Evolutionary conservation across 2,113 vertebrate genomes (phyloP), one percentile per base, ranked within the genome.

Genomic region (Hiodon tergisus): DNA sequence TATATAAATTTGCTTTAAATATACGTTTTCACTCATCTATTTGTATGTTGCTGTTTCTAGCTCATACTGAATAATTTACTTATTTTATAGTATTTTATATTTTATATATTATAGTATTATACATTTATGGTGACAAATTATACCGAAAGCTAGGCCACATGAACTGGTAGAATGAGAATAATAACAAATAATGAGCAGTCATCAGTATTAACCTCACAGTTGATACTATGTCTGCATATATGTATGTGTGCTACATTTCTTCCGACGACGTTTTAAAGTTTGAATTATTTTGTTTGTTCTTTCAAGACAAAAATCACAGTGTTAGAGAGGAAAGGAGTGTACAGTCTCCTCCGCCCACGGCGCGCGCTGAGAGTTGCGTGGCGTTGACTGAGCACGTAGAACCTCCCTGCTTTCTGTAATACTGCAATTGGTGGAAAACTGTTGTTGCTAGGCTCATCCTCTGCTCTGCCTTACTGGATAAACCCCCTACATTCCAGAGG

Each of bases 381-480:
- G 74, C 67, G 74, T 58, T 60, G 66, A 58, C 74, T 60, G 74
- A 69, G 59, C 48, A 6, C 75, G 59, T 6, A 52, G 59, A 50
- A 51, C 58, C 75, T 59, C 68, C 68, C 75, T 58, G 62, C 50
- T 59, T 62, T 13, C 58, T 69, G 74, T 59, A 61, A 57, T 63
- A 70, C 75, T 71, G 68, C 68, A 59, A 76, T 76, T 76, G 75
- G 75, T 55, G 4, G 60, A 69, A 55, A 76, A 70, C 67, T 62
- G 54, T 50, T 76, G 75, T 76, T 76, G 75, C 75, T 76, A 76
- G 75, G 75, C 75, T 76, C 75, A 51, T 68, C 67, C 69, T 67
- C 75, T 76, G 75, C 75, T 76, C 75, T 76, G 75, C 68, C 68
- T 51, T 31, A 46, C 73, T 54, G 73, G 73, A 60, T 13, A 58